Conservation (phyloP, 2,113 vertebrate genomes). For the Miniopterus natalensis region DNA sequence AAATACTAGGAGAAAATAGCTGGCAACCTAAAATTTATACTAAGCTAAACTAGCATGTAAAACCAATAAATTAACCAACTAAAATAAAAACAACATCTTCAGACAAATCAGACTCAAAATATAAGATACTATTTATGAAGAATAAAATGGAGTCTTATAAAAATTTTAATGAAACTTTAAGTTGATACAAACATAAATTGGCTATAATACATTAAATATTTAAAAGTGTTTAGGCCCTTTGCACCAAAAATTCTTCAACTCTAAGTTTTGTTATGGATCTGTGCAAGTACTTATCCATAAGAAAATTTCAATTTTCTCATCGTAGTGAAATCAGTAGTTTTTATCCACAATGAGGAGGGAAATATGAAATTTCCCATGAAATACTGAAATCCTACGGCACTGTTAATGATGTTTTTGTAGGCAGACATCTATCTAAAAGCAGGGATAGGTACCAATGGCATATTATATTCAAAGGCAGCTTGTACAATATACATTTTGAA, state of each 20-base stretch:
- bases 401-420: background rate
- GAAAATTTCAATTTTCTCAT: background rate
- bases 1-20: background rate
- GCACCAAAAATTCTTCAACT: background rate
- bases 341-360: background rate
- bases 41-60: background rate
- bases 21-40: background rate
- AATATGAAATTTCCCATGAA: background rate
- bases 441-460: background rate
- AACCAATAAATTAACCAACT: background rate
- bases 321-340: constrained; percentile 2
- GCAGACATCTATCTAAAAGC: background rate
- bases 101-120: background rate
- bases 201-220: background rate
- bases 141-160: background rate
- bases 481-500: background rate
- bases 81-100: background rate
- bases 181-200: background rate
- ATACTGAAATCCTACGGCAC: background rate
- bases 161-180: background rate
- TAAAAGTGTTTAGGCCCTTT: background rate
- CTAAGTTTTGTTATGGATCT: background rate
- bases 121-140: background rate
- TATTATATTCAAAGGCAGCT: background rate
- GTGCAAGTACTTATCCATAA: background rate